phyloP scores from a whole-genome alignment of 2,113 vertebrate genomes.

The Fulica atra region DNA sequence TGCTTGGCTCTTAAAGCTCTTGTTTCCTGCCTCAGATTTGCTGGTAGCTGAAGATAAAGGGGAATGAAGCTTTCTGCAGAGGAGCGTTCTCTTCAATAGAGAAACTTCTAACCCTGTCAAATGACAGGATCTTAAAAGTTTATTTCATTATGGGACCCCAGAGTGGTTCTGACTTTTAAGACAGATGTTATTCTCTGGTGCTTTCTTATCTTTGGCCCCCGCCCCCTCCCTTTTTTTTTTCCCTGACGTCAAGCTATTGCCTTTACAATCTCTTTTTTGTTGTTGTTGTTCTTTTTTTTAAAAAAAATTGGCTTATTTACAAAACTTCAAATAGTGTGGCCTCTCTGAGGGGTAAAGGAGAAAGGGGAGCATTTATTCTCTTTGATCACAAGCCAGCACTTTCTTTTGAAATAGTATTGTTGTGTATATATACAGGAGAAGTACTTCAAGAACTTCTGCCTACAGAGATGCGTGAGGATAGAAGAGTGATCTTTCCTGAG shows the following conservation, averaged over 20 bases:
- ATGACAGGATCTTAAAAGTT: background rate
- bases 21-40: background rate
- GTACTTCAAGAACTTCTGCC: background rate
- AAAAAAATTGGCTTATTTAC: background rate
- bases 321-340: constrained; percentile 33
- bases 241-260: background rate
- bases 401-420: constrained; percentile 54
- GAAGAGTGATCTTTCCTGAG: background rate
- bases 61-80: background rate
- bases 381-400: constrained; percentile 47
- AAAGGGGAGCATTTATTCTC: background rate
- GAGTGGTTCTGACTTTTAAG: background rate
- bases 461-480: background rate
- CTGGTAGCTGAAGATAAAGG: background rate
- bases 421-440: constrained; percentile 39
- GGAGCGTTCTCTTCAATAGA: background rate
- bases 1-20: background rate
- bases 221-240: background rate
- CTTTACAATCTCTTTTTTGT: constrained; percentile 16
- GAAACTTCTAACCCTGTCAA: background rate
- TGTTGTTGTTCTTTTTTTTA: background rate
- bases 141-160: background rate
- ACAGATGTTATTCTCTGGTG: background rate
- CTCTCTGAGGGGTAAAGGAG: background rate
- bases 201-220: background rate